A percentile compares a stretch with the other conserved stretches of the same genome.
Conservation (phyloP, 2,888 invertebrate genomes). For the Pyrrhia umbra region DNA sequence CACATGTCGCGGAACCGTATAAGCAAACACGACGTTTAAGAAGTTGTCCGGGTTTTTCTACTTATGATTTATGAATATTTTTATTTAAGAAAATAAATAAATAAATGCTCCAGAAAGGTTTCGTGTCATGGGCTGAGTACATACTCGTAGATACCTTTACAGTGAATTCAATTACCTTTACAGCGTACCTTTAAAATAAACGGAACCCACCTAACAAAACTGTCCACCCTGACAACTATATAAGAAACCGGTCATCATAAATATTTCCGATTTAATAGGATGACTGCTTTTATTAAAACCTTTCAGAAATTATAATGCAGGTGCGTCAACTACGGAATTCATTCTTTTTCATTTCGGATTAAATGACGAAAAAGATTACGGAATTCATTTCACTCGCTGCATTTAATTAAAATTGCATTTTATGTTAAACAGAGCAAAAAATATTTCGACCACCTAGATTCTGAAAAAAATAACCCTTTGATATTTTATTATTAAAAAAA, state of each 20-base stretch:
- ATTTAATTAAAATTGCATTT: conserved; percentile 24
- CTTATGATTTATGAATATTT: no score
- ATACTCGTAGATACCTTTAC: no score
- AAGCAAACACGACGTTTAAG: no score
- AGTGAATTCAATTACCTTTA: no score
- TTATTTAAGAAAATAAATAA: no score
- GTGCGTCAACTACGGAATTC: conserved; percentile 11
- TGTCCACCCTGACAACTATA: neutral
- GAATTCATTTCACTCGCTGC: neutral
- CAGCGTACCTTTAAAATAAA: neutral
- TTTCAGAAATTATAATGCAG: neutral
- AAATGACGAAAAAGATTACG: no score
- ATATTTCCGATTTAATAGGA: conserved; percentile 12
- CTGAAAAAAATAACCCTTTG: neutral
- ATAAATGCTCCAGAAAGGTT: no score
- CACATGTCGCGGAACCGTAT: no score
- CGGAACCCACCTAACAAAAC: neutral
- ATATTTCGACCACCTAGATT: neutral
- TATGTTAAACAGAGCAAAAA: neutral
- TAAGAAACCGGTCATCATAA: conserved; percentile 2
- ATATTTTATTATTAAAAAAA: no score
- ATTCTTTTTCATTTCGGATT: no score
- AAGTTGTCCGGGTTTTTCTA: no score
- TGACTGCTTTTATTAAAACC: neutral
- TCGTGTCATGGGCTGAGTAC: no score